phyloP scores from a whole-genome alignment of 2,797 vertebrate species.

The Argyrosomus regius region DNA sequence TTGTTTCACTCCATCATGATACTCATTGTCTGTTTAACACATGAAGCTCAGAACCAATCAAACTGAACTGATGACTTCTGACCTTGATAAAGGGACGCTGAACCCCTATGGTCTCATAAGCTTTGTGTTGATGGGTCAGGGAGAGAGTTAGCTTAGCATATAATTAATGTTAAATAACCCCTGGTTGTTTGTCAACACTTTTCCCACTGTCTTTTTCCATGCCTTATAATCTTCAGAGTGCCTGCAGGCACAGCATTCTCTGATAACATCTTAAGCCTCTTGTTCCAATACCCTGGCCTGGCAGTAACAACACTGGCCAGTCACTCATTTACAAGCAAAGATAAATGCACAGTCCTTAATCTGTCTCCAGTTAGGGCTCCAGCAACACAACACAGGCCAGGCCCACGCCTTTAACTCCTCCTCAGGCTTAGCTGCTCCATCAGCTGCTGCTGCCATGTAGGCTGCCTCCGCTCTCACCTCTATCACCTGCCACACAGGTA shows the following conservation, averaged over 20 bases:
- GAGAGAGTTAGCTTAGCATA: conserved; percentile 86
- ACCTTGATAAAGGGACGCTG: conserved; percentile 85
- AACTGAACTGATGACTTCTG: conserved; percentile 81
- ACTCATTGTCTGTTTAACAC: conserved; percentile 65
- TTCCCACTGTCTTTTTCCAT: conserved; percentile 78
- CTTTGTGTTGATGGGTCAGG: conserved; percentile 81
- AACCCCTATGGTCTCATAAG: conserved; percentile 83
- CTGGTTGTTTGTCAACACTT: conserved; percentile 89
- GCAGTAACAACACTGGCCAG: conserved; percentile 85
- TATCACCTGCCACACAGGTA: conserved; percentile 81
- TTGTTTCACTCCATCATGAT: conserved; percentile 48
- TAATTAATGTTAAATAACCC: conserved; percentile 89
- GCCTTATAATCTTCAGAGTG: conserved; percentile 86
- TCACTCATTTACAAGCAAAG: conserved; percentile 88
- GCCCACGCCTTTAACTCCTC: conserved; percentile 71
- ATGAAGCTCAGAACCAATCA: conserved; percentile 71
- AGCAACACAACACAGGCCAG: conserved; percentile 64
- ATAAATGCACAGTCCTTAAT: conserved; percentile 87
- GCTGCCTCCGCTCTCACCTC: conserved; percentile 69
- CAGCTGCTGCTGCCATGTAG: conserved; percentile 60
- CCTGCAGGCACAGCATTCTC: conserved; percentile 83
- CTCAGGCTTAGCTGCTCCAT: conserved; percentile 76
- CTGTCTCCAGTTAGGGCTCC: conserved; percentile 81
- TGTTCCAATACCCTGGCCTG: conserved; percentile 87
- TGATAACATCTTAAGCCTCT: conserved; percentile 90